Evolutionary conservation across 2,888 invertebrate genomes (phyloP), one percentile per base, ranked within the genome.

Genomic region (Drosophila antonietae): DNA sequence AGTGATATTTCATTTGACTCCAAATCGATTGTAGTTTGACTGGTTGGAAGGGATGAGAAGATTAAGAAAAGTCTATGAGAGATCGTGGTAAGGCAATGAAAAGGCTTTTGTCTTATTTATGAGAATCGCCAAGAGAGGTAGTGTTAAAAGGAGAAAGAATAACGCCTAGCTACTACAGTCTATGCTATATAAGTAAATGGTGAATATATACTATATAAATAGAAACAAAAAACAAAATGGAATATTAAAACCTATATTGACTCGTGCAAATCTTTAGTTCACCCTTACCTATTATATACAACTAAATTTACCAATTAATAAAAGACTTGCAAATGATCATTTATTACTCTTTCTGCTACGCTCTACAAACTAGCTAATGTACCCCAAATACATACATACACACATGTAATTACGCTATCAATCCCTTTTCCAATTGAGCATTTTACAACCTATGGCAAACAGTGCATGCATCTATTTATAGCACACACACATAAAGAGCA

Each of bases 1-100:
- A 91, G 52, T 91, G 91, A 59, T 91, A 91, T 76, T 91, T 91
- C 91, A 91, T 91, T 75, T 91, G 91, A 35, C 92, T 92, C 91
- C 91, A 91, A 51, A 91, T 91, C 28, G 91, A 91, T 60, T 91
- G 91, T 15, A 91, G 72, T 70, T 91, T 91, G 0, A 91, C 91
- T 91, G 58, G 23, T 0, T 4, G n/a, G n/a, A 20, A 53, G 5
- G 1, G 31, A 31, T 3, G 46, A n/a, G n/a, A 9, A 8, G 2
- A 39, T 6, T 10, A 15, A 2, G n/a, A 23, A 23, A 28, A 28
- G 28, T 15, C 9, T 10, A 47, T 28, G 10, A 51, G 18, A 33
- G 31, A 18, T 51, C 3, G 10, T 6, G 49, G 6, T 28, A 28
- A 28, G 28, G 28, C 6, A 3, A 51, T 7, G 1, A 18, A 12